phyloP scores from a whole-genome alignment of 2,888 invertebrate species.

The Cheilosia soror region DNA sequence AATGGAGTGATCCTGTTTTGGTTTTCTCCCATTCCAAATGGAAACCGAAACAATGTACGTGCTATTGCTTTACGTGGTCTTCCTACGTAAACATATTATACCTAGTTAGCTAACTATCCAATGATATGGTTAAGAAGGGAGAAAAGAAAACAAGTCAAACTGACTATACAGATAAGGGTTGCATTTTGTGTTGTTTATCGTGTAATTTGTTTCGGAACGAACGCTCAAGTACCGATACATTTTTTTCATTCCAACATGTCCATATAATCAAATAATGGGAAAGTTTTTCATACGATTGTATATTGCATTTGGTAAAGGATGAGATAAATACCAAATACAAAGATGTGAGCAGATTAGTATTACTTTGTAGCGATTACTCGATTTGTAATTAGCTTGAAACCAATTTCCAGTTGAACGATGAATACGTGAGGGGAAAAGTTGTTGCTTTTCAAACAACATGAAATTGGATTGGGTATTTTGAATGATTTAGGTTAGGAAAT shows the following conservation, averaged over 20 bases:
- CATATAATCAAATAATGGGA: constrained; percentile 63
- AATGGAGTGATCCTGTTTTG: constrained; percentile 70
- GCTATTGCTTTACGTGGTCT: constrained; percentile 43
- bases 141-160: constrained; percentile 40
- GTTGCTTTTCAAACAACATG: constrained; percentile 10
- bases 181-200: constrained; percentile 57
- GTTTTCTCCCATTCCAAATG: not conserved
- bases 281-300: constrained; percentile 49
- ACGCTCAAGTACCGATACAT: constrained; percentile 36
- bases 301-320: constrained; percentile 28
- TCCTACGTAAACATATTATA: constrained; percentile 17
- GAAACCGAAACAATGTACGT: constrained; percentile 49
- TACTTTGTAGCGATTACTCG: constrained; percentile 35
- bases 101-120: constrained; percentile 22
- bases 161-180: constrained; percentile 28
- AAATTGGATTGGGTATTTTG: not conserved
- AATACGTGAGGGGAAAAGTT: not conserved
- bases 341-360: not conserved
- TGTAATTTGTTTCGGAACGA: constrained; percentile 37
- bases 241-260: constrained; percentile 39
- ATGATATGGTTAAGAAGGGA: not conserved
- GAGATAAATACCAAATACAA: not conserved
- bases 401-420: constrained; percentile 35
- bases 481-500: too few relatives aligned
- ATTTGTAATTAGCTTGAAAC: constrained; percentile 50